Conservation (phyloP, 2,797 vertebrate genomes). For the Phoebastria nigripes region DNA sequence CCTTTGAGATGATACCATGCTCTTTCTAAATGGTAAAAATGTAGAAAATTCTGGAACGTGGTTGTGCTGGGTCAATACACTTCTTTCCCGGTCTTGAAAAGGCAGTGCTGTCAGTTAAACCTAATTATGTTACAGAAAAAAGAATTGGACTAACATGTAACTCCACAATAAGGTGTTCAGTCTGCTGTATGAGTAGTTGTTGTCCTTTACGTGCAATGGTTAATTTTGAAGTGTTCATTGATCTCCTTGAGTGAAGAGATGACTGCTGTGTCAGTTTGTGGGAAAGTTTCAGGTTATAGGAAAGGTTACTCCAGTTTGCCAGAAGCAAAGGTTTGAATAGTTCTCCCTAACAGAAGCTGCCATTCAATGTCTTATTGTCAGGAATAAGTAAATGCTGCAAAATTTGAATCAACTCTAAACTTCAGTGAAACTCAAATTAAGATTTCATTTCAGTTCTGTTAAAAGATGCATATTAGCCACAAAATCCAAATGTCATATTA, state of each 20-base stretch:
- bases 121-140: not conserved
- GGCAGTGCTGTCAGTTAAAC: not conserved
- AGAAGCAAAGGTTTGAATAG: not conserved
- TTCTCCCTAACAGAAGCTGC: not conserved
- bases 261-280: not conserved
- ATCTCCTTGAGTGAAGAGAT: not conserved
- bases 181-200: not conserved
- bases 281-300: not conserved
- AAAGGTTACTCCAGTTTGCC: not conserved
- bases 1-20: not conserved
- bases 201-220: not conserved
- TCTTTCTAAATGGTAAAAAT: not conserved
- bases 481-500: not conserved
- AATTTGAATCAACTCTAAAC: not conserved
- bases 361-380: not conserved
- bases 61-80: not conserved
- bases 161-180: not conserved
- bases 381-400: not conserved
- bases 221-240: not conserved
- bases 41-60: not conserved
- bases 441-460: not conserved
- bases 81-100: not conserved
- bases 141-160: not conserved
- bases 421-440: not conserved
- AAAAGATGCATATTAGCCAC: not conserved